Base-by-base conservation (phyloP, 2,113 vertebrate species). In the Peromyscus polionotus region DNA sequence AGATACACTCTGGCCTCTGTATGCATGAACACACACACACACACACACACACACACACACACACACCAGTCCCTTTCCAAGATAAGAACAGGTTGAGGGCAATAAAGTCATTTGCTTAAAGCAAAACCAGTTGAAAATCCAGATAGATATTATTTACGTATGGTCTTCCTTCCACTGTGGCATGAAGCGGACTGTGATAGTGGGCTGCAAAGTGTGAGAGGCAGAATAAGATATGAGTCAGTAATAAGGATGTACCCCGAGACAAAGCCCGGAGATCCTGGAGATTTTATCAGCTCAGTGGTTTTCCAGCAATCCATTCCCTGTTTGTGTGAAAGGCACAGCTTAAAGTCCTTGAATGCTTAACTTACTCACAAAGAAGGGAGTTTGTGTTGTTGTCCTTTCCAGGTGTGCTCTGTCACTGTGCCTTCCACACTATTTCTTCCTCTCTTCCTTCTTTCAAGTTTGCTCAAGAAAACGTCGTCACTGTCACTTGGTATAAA, bases 81-180 rank as follows among this genome's bases (percentile, higher is more conserved):
- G 14, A 14, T 42, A 28, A 77, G 31, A 90, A 96, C 24, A 95
- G 28, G 42, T 24, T 88, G 45, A 80, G 77, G 95, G 57, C 84
- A 75, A 45, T 70, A 36, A 73, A 67, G 17, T 65, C 79, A 95
- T 63, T 88, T 81, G 16, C 24, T 26, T 51, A 94, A 90, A 63
- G 11, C 67, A 84, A 95, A 92, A 80, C 13, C 63, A 93, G 19
- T 12, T 61, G 42, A 63, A 75, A 88, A 94, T 31, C 42, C 24
- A 83, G 48, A 57, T 45, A 2, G 45, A 6, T 57, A 36, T 9
- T 76, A 61, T 88, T 31, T 65, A 8, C 14, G 54, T 22, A 17
- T 45, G 3, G 6, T 70, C 19, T 65, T 68, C 86, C 45, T 87
- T 84, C 42, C 26, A 19, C 16, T 3, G 0, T 28, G 19, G 24